phyloP scores from a whole-genome alignment of 2,888 invertebrate genomes.

The Invenusta paracnida region DNA sequence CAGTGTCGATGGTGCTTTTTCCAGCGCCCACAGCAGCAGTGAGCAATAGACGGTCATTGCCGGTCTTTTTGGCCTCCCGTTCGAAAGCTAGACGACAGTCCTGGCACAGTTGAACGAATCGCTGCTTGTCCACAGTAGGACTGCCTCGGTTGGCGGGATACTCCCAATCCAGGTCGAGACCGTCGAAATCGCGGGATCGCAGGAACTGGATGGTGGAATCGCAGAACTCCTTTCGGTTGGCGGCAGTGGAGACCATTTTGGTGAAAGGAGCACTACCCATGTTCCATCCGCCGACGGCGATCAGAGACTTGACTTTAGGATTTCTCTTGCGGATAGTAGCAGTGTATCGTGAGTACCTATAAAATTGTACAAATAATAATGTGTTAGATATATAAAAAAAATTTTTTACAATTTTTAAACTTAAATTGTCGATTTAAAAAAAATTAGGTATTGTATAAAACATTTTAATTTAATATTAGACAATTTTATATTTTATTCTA shows the following conservation, averaged over 20 bases:
- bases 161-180: conserved; percentile 56
- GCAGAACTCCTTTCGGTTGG: conserved; percentile 48
- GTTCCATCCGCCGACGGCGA: conserved; percentile 55
- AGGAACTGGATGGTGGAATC: conserved; percentile 48
- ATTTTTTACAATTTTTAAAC: too few species aligned
- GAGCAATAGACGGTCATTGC: conserved; percentile 50
- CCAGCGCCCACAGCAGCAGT: conserved; percentile 57
- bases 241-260: conserved; percentile 47
- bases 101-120: conserved; percentile 49
- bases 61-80: conserved; percentile 49
- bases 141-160: conserved; percentile 50
- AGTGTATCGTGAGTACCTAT: conserved; percentile 50
- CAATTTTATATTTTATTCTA: too few species aligned
- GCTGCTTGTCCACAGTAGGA: conserved; percentile 46
- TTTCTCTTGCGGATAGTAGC: conserved; percentile 50
- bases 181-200: conserved; percentile 51
- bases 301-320: conserved; percentile 50
- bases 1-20: conserved; percentile 52
- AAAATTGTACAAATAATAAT: too few species aligned
- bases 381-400: too few species aligned
- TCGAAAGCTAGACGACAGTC: conserved; percentile 52
- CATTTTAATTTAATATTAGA: too few species aligned
- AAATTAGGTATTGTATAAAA: too few species aligned
- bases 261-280: conserved; percentile 48
- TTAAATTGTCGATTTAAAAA: too few species aligned